phyloP scores from a whole-genome alignment of 2,797 vertebrate species.

The Artibeus lituratus region DNA sequence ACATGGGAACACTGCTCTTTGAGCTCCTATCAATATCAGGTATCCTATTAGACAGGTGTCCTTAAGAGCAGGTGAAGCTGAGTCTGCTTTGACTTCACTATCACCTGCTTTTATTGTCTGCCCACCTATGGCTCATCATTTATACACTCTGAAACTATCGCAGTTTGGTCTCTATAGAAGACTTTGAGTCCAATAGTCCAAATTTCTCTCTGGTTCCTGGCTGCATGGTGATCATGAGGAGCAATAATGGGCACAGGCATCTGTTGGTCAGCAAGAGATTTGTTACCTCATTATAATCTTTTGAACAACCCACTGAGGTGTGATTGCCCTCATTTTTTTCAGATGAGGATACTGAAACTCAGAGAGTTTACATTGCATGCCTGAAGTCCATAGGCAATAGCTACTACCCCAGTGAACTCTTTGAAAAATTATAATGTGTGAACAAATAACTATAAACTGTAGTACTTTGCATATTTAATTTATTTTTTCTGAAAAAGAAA shows the following conservation, averaged over 20 bases:
- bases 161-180: background rate
- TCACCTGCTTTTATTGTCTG: background rate
- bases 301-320: background rate
- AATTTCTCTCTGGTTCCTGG: background rate
- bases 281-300: constrained; percentile 34
- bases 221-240: background rate
- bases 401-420: background rate
- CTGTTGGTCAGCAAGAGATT: constrained; percentile 38
- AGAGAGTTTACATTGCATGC: background rate
- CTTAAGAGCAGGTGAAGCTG: background rate
- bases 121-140: background rate
- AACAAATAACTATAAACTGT: background rate
- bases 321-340: constrained; percentile 50
- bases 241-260: background rate
- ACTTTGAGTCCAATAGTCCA: background rate
- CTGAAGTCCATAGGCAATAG: background rate
- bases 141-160: background rate
- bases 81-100: background rate
- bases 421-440: background rate
- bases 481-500: background rate
- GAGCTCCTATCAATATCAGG: background rate
- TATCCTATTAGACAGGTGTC: background rate
- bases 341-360: constrained; percentile 14
- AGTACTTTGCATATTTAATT: background rate
- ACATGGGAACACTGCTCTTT: background rate